Evolutionary conservation across 2,113 vertebrate genomes (phyloP), one percentile per base, ranked within the genome.

Genomic region (Piaya cayana): DNA sequence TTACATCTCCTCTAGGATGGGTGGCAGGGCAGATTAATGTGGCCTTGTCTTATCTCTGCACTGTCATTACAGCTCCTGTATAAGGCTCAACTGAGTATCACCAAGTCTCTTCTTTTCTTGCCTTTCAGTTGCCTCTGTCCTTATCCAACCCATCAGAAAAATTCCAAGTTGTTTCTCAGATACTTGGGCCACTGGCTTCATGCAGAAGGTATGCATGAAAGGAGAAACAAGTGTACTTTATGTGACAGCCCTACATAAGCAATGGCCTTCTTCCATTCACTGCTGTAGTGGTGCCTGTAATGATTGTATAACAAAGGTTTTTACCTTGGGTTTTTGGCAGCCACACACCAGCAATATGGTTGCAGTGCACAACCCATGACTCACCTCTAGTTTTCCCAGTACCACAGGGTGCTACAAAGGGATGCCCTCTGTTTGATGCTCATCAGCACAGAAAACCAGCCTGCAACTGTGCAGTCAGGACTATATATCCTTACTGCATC

Each of bases 171-270:
- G 39, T 55, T 85, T 74, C 70, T 87, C 42, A 67, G 50, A 30
- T 4, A 12, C 37, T 13, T 36, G 50, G 45, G 55, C 91, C 81
- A 58, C 62, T 58, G 62, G 25, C 78, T 65, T 76, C 80, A 85
- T 0, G 5, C 37, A 37, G 12, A 36, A 72, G 36, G 34, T 45
- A 47, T 1, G 49, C 30, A 23, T 1, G 2, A 69, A 11, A 79
- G 70, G 62, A 76, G 77, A 72, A 58, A 39, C 20, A 79, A 62
- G 62, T 19, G 37, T 6, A 32, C 21, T 5, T 0, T 19, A n/a
- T 23, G 49, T 55, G 55, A 79, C 39, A 93, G 7, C 36, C 23
- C 34, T 50, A 17, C 26, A 47, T 11, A 75, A 75, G 39, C 50
- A 22, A 9, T 1, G 6, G 25, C 32, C 42, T 29, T 78, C 65